phyloP scores from a whole-genome alignment of 2,797 vertebrate genomes.

The Pangasius mekongensis region DNA sequence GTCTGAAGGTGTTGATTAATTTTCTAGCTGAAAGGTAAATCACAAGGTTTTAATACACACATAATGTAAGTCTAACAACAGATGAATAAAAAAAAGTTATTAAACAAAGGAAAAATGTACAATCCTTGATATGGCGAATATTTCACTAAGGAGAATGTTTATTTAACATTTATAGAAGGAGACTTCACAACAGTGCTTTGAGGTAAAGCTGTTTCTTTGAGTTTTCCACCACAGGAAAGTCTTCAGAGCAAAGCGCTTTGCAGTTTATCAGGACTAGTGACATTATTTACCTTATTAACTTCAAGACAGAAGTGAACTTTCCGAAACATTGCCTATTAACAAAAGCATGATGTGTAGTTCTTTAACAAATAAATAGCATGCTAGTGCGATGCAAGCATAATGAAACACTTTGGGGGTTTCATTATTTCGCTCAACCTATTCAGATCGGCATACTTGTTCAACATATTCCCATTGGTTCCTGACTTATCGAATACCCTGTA shows the following conservation, averaged over 20 bases:
- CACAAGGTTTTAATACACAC: neutral
- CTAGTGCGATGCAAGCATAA: neutral
- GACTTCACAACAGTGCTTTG: neutral
- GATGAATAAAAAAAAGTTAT: neutral
- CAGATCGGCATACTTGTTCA: too few relatives aligned
- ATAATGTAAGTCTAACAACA: neutral
- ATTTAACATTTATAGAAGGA: neutral
- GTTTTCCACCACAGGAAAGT: neutral
- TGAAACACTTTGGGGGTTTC: too few relatives aligned
- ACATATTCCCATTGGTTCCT: too few relatives aligned
- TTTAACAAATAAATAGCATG: neutral
- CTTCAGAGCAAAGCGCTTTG: neutral
- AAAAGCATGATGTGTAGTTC: neutral
- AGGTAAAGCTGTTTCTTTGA: neutral
- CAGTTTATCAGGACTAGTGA: neutral
- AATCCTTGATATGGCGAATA: neutral
- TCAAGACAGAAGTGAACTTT: neutral
- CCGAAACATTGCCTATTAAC: neutral
- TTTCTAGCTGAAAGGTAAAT: neutral
- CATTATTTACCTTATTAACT: neutral
- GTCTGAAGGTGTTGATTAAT: neutral
- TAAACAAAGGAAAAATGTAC: neutral
- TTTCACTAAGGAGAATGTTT: neutral
- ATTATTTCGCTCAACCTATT: too few relatives aligned
- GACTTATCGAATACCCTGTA: neutral